A percentile compares a stretch with the other conserved stretches of the same genome.
Conservation (phyloP, 2,797 vertebrate species). For the Champsocephalus gunnari region DNA sequence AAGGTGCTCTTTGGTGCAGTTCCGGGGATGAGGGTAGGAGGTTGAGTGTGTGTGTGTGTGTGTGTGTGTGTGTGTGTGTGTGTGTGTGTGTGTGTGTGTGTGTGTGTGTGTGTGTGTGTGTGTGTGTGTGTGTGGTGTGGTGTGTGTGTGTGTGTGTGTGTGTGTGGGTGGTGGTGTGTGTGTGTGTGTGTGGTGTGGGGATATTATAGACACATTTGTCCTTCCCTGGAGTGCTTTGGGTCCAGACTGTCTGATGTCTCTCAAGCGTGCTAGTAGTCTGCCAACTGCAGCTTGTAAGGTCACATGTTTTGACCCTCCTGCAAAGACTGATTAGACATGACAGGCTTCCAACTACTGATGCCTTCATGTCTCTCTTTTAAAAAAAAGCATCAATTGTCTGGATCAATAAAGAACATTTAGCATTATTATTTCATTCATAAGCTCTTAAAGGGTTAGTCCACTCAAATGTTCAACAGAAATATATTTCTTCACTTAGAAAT, state of each 20-base stretch:
- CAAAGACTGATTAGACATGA: slow-evolving; percentile 53
- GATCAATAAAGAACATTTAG: neutral
- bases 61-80: slow-evolving; percentile 9
- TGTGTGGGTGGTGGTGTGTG: neutral
- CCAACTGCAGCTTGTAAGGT: slow-evolving; percentile 53
- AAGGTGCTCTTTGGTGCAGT: slow-evolving; percentile 64
- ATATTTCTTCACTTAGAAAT: neutral
- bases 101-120: slow-evolving; percentile 5
- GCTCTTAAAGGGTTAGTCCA: neutral
- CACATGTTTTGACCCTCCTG: slow-evolving; percentile 50
- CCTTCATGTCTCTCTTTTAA: slow-evolving; percentile 6
- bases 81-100: neutral
- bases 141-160: neutral
- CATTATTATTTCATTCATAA: neutral
- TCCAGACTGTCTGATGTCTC: slow-evolving; percentile 56
- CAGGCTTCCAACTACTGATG: slow-evolving; percentile 16
- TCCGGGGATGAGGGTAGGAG: slow-evolving; percentile 41
- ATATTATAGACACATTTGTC: slow-evolving; percentile 38
- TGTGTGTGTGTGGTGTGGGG: slow-evolving; percentile 15
- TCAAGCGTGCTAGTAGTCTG: slow-evolving; percentile 51
- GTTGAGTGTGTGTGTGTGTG: slow-evolving; percentile 21
- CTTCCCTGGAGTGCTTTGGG: slow-evolving; percentile 35
- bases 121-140: slow-evolving; percentile 16
- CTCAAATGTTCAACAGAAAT: neutral
- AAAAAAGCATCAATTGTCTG: neutral